Conservation (phyloP, 2,888 invertebrate genomes). For the Timema cristinae region DNA sequence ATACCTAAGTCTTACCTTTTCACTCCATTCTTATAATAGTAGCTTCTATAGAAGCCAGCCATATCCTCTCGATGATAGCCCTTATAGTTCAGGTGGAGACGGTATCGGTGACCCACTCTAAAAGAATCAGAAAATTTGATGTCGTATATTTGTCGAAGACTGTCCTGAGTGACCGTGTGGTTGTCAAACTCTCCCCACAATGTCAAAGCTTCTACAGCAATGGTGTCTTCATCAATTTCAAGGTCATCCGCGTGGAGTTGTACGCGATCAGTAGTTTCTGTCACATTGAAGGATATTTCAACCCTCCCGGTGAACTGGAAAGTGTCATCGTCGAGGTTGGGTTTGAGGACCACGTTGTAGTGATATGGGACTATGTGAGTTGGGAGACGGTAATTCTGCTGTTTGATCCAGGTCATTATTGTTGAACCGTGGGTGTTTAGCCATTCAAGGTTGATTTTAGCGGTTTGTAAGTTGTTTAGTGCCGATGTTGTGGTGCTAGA, state of each 20-base stretch:
- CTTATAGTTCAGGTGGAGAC: conserved; percentile 46
- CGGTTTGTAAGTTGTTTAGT: background rate
- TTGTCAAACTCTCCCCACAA: too few species aligned
- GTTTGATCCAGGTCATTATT: background rate
- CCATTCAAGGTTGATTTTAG: conserved; percentile 4
- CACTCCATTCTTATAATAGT: conserved; percentile 35
- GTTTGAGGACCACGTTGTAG: conserved; percentile 8
- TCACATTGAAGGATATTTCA: conserved; percentile 50
- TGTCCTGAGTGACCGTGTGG: background rate
- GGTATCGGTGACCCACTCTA: conserved; percentile 44
- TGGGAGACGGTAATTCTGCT: conserved; percentile 27
- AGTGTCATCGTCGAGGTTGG: conserved; percentile 6
- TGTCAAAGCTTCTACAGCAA: background rate
- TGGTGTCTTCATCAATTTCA: conserved; percentile 16
- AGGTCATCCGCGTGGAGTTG: conserved; percentile 24
- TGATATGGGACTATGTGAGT: conserved; percentile 2
- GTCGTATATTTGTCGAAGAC: background rate
- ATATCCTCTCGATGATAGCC: conserved; percentile 48
- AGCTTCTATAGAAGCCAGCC: conserved; percentile 54
- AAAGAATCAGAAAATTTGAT: conserved; percentile 42
- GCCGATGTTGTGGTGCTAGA: too few species aligned
- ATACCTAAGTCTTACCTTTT: background rate
- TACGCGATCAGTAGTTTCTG: conserved; percentile 50
- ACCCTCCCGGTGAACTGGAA: conserved; percentile 13
- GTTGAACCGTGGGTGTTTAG: background rate